These are phyloP conservation scores for Aquatica leii DNA, from an alignment of 2,888 invertebrate species.

Conservation along the genomic window DNA sequence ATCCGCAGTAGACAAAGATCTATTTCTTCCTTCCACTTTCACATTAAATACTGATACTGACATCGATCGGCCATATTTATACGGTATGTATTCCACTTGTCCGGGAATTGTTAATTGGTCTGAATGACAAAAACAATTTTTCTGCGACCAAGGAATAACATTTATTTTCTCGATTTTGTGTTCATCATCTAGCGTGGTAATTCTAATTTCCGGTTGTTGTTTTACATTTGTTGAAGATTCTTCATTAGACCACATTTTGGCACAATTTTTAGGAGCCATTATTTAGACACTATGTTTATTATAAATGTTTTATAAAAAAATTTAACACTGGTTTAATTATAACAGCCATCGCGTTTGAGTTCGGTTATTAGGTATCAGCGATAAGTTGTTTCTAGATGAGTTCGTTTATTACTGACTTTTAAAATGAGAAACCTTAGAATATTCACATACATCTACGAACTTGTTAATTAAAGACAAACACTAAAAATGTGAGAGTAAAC, in stretches of 20 bases:
- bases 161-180: neutral
- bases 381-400: neutral
- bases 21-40: constrained; percentile 31
- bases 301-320: neutral
- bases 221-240: constrained; percentile 7
- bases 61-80: constrained; percentile 49
- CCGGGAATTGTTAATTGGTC: constrained; percentile 21
- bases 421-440: constrained; percentile 2
- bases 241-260: constrained; percentile 20
- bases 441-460: constrained; percentile 5
- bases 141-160: constrained; percentile 1
- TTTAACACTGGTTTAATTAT: neutral
- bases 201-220: constrained; percentile 21
- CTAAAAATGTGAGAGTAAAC: constrained; percentile 10
- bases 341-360: too few relatives aligned
- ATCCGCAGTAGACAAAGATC: constrained; percentile 39
- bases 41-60: constrained; percentile 51
- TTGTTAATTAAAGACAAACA: constrained; percentile 26
- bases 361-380: too few relatives aligned
- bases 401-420: neutral
- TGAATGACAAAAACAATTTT: constrained; percentile 20
- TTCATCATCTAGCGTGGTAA: constrained; percentile 10
- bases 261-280: constrained; percentile 37
- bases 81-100: constrained; percentile 34
- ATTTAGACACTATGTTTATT: constrained; percentile 3